Percentiles rank a stretch among this genome's conserved stretches.
These are phyloP conservation scores for Vireo griseus DNA, from an alignment of 2,797 vertebrate genomes.

Conservation along the genomic window DNA sequence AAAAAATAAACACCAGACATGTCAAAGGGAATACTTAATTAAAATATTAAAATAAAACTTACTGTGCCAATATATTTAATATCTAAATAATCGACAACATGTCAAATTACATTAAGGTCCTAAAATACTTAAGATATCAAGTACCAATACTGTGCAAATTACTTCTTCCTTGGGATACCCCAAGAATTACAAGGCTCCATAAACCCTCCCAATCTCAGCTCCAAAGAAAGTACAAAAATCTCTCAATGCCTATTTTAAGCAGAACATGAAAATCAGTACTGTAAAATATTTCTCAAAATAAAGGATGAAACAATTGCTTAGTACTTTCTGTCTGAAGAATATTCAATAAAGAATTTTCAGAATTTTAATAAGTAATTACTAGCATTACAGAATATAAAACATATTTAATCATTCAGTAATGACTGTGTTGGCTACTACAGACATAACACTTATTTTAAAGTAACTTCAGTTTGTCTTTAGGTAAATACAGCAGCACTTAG, in stretches of 20 bases:
- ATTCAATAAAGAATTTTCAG: neutral
- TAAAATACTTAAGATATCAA: neutral
- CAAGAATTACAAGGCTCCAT: neutral
- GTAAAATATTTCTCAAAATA: neutral
- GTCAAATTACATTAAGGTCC: neutral
- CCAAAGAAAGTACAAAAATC: neutral
- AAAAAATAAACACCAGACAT: neutral
- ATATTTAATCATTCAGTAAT: neutral
- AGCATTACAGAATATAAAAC: neutral
- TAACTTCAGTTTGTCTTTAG: neutral
- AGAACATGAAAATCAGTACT: neutral
- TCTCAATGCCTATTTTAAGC: neutral
- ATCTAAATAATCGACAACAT: neutral
- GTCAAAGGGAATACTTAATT: neutral
- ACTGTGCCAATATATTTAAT: neutral
- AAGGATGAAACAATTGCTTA: neutral
- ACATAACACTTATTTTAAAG: neutral
- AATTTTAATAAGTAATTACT: neutral
- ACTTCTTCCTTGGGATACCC: neutral
- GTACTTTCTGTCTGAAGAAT: neutral
- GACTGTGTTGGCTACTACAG: neutral
- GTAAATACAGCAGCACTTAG: neutral
- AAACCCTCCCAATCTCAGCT: neutral
- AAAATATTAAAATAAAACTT: neutral
- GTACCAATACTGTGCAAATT: neutral